Evolutionary conservation across 1,140 invertebrate species (phyloP).

Genomic region (Onthophagus taurus): DNA sequence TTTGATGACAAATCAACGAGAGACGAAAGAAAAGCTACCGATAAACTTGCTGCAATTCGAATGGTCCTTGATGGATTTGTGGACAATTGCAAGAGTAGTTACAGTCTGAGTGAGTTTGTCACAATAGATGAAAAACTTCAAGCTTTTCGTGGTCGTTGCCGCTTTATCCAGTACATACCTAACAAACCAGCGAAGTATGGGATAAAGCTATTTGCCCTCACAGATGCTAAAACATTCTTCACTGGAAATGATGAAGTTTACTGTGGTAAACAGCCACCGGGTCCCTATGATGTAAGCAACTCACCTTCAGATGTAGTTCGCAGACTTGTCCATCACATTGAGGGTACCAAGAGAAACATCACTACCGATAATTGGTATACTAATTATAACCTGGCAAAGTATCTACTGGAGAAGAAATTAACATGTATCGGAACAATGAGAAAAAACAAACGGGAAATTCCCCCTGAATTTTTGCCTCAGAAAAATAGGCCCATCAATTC

Average conservation of each 20-base stretch:
- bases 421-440: constrained; percentile 30
- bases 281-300: constrained; percentile 20
- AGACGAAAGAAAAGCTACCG: constrained; percentile 15
- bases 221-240: constrained; percentile 31
- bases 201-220: constrained; percentile 32
- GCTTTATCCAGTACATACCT: constrained; percentile 37
- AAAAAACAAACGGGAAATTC: constrained; percentile 33
- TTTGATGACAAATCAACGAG: constrained; percentile 22
- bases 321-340: constrained; percentile 9
- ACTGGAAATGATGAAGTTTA: constrained; percentile 31
- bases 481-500: constrained; percentile 9
- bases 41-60: constrained; percentile 33
- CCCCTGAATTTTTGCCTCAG: constrained; percentile 21
- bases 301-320: constrained; percentile 12
- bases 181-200: constrained; percentile 34
- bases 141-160: constrained; percentile 32
- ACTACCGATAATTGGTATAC: constrained; percentile 21
- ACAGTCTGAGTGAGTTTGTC: constrained; percentile 24
- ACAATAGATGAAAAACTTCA: constrained; percentile 38
- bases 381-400: constrained; percentile 8
- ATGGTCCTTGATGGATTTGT: constrained; percentile 30
- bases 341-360: constrained; percentile 12
- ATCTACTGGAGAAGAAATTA: constrained; percentile 24
- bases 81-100: constrained; percentile 23
- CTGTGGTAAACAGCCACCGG: constrained; percentile 28